Percentiles rank a stretch among this genome's conserved stretches.
phyloP scores from a whole-genome alignment of 2,888 invertebrate species.

The Peribatodes rhomboidaria region DNA sequence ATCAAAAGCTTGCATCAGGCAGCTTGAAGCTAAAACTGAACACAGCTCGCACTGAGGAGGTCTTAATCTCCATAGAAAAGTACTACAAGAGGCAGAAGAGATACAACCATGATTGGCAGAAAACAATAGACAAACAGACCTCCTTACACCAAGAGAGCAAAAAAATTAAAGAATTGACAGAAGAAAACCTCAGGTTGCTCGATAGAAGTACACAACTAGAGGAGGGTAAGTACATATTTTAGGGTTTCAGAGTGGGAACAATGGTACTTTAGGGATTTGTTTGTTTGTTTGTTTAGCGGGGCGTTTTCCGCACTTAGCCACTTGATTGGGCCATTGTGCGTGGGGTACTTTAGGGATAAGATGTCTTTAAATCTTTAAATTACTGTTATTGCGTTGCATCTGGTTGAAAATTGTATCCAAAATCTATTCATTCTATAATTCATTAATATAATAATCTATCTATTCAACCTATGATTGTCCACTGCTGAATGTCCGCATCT shows the following conservation, averaged over 20 bases:
- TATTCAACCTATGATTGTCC: too few species aligned
- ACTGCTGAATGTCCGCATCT: too few species aligned
- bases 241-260: neutral
- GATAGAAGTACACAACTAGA: neutral
- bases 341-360: too few species aligned
- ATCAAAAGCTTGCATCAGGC: constrained; percentile 55
- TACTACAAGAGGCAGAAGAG: constrained; percentile 49
- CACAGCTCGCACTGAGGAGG: constrained; percentile 46
- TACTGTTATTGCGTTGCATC: too few species aligned
- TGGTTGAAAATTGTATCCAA: too few species aligned
- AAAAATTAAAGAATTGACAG: constrained; percentile 36
- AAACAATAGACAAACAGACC: constrained; percentile 58
- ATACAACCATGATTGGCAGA: constrained; percentile 34
- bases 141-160: constrained; percentile 51
- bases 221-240: neutral
- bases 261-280: neutral
- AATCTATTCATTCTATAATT: too few species aligned
- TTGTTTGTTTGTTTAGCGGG: too few species aligned
- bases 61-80: constrained; percentile 58
- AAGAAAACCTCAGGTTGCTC: constrained; percentile 24
- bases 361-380: too few species aligned
- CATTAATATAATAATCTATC: too few species aligned
- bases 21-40: constrained; percentile 60
- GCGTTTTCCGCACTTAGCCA: too few species aligned
- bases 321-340: too few species aligned